Percentiles rank a stretch among this genome's conserved stretches.
Conservation (phyloP, 2,888 invertebrate genomes). For the Torymus texanus region DNA sequence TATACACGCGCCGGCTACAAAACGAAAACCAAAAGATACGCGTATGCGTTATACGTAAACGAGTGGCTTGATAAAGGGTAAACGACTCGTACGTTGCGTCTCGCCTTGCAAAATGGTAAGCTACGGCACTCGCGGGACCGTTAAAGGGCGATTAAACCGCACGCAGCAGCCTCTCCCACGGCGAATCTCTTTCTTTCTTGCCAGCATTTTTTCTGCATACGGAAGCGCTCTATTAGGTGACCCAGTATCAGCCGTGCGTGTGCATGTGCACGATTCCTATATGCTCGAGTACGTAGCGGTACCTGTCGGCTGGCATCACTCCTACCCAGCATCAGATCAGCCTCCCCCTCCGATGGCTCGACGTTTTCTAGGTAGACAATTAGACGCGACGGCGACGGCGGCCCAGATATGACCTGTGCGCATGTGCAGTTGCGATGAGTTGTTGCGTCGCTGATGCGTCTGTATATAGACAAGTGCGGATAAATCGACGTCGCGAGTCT, state of each 20-base stretch:
- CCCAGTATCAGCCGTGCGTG: constrained; percentile 42
- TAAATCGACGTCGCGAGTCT: no score
- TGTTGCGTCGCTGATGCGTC: no score
- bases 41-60: no score
- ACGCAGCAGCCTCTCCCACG: constrained; percentile 29
- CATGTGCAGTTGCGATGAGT: no score
- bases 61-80: no score
- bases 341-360: not conserved
- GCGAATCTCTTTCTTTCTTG: constrained; percentile 13
- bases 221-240: constrained; percentile 49
- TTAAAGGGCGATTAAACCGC: constrained; percentile 52
- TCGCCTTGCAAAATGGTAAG: constrained; percentile 34
- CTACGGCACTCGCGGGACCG: constrained; percentile 36
- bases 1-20: not conserved
- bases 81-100: not conserved
- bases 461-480: no score
- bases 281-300: constrained; percentile 39
- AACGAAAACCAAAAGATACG: not conserved
- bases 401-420: constrained; percentile 6
- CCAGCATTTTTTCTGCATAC: constrained; percentile 39
- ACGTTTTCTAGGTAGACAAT: constrained; percentile 49
- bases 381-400: constrained; percentile 16
- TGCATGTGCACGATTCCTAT: not conserved
- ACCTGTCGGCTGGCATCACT: constrained; percentile 41
- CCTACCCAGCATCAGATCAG: no score